Base-by-base conservation (phyloP, 2,113 vertebrate species). In the Apteryx owenii region DNA sequence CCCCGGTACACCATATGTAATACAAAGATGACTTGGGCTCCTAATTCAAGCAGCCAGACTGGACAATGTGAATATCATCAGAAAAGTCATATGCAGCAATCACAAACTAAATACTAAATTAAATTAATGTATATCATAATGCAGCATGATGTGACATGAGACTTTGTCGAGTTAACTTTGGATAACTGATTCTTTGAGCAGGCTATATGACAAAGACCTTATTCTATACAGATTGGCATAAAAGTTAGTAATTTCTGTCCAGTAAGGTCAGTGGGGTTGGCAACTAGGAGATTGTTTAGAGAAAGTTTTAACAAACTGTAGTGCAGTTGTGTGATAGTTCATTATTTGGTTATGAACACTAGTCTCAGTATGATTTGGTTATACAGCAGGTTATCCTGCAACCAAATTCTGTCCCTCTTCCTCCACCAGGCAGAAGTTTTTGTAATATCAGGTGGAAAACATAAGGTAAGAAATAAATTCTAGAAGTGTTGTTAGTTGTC, bases 321-420 rank as follows among this genome's bases (percentile, higher is more conserved):
- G 6, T 38, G 23, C n/a, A 78, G 44, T 82, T 95, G 89, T 31
- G 68, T 96, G 72, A 80, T 61, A 96, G 78, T 65, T 90, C 40
- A 58, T 70, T 44, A 75, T 66, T 96, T 96, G 81, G 78, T 95
- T 97, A 76, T 78, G 51, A 96, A 89, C 56, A 75, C 17, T 83
- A 93, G 82, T 95, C 7, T 46, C 58, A 89, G 44, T 73, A 77
- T 42, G 77, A 36, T 90, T 92, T 81, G 73, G 36, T 71, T 95
- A 48, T 46, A 54, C 66, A 66, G 95, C 12, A 88, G 76, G 79
- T 89, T 62, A 46, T 76, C 58, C 81, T 91, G 58, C 36, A 81
- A 16, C 85, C 72, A 53, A 54, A 89, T 88, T 73, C 60, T 85
- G 54, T 9, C 36, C 6, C 48, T 80, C 13, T 75, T 83, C 38